These are phyloP conservation scores for Brachyhypopomus gauderio DNA, from an alignment of 2,113 vertebrate genomes.

Conservation along the genomic window DNA sequence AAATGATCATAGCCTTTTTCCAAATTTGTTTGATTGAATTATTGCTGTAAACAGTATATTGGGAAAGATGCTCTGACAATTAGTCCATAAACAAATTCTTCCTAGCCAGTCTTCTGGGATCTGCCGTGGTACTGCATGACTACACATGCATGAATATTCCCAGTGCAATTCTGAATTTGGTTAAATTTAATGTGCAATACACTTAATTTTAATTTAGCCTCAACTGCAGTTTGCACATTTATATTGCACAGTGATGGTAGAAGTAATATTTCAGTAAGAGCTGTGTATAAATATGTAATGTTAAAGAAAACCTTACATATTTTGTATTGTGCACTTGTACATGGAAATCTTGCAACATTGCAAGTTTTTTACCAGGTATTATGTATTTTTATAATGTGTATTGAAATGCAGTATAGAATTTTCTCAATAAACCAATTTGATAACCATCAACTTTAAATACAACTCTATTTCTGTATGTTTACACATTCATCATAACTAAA, in stretches of 20 bases:
- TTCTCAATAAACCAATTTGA: background rate
- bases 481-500: too few species aligned
- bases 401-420: background rate
- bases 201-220: background rate
- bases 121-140: background rate
- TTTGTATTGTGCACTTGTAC: slow-evolving; percentile 1
- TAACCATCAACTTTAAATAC: background rate
- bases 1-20: background rate
- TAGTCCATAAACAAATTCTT: background rate
- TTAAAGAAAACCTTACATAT: background rate
- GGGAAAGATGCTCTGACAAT: background rate
- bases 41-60: background rate
- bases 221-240: background rate
- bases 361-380: background rate
- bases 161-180: background rate
- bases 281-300: background rate
- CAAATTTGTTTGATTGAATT: background rate
- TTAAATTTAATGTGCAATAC: background rate
- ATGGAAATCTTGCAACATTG: background rate
- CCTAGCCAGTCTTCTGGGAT: background rate
- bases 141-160: background rate
- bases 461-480: background rate
- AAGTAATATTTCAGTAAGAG: background rate
- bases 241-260: background rate
- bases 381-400: background rate